Evolutionary conservation across 2,113 vertebrate genomes (phyloP), one percentile per base, ranked within the genome.

Genomic region (Xiphophorus couchianus): DNA sequence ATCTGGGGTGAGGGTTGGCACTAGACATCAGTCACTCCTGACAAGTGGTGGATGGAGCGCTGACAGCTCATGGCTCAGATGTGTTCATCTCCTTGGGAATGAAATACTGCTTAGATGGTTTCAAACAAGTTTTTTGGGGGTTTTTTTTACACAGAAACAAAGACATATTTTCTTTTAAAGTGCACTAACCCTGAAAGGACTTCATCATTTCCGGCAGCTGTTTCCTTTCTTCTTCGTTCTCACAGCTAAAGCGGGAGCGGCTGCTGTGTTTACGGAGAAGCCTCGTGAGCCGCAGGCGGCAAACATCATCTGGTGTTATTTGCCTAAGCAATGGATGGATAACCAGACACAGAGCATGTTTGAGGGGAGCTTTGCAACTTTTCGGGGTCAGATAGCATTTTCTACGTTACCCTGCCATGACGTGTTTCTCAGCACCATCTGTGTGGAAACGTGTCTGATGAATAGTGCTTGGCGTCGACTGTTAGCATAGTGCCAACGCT

Each of bases 61-160:
- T 88, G 90, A 91, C 88, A 84, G 78, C 81, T 80, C 80, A 54
- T 39, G 76, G 74, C 67, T 76, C 61, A 91, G 89, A 91, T 76
- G 60, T 79, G 86, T 90, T 91, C 78, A 83, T 87, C 78, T 65
- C 65, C 25, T 22, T 65, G n/a, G 83, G 82, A 77, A 51, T 29
- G 39, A 75, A 54, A 69, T 22, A 31, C 48, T 42, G 86, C 74
- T 65, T 39, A 87, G 77, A 73, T 30, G 60, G 61, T 54, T 71
- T 30, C 0, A 7, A 35, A 31, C 0, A 2, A 15, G 1, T n/a
- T 9, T n/a, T n/a, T n/a, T n/a, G n/a, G n/a, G n/a, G n/a, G n/a
- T 13, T 13, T 0, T 15, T 71, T 29, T 48, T 48, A 60, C 3
- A 63, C 33, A 0, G 39, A 62, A 62, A 35, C 25, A 33, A 58